Percentiles rank a stretch among this genome's conserved stretches.
Evolutionary conservation across 2,888 invertebrate genomes (phyloP).

Genomic region (Stegana nigrithorax): DNA sequence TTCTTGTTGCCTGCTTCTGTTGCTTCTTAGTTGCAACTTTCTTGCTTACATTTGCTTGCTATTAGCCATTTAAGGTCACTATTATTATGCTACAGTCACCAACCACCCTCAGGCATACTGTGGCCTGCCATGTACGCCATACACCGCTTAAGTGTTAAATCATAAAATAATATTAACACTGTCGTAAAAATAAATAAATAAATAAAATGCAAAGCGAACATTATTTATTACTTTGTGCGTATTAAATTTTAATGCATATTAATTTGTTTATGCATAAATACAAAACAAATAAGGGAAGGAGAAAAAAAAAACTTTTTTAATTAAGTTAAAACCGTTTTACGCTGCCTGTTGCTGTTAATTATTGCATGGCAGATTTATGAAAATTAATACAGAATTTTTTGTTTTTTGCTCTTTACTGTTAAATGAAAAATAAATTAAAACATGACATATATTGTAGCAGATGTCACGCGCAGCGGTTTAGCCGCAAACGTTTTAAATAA

Average conservation of each 20-base stretch:
- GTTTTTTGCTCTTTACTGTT: no score
- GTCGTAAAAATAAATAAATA: not conserved
- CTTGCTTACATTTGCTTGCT: no score
- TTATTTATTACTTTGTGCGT: not conserved
- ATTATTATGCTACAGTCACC: no score
- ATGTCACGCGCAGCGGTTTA: not conserved
- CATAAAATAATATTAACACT: not conserved
- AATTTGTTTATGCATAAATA: not conserved
- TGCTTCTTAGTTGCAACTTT: no score
- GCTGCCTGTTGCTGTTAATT: slow-evolving; percentile 1
- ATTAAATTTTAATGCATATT: not conserved
- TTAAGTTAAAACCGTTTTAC: slow-evolving; percentile 2
- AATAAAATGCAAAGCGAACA: not conserved
- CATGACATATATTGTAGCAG: not conserved
- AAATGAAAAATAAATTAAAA: not conserved
- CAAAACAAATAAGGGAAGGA: not conserved
- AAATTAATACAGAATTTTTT: not conserved
- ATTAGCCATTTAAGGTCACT: no score
- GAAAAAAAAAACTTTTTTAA: slow-evolving; percentile 4
- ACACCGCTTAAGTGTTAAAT: slow-evolving; percentile 5
- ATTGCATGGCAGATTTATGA: not conserved
- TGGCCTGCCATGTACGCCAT: no score
- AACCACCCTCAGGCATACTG: no score
- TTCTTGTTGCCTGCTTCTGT: no score
- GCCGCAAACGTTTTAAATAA: not conserved